Percentiles rank a stretch among this genome's conserved stretches.
Evolutionary conservation across 2,888 invertebrate species (phyloP).

Genomic region (Pherbina coryleti): DNA sequence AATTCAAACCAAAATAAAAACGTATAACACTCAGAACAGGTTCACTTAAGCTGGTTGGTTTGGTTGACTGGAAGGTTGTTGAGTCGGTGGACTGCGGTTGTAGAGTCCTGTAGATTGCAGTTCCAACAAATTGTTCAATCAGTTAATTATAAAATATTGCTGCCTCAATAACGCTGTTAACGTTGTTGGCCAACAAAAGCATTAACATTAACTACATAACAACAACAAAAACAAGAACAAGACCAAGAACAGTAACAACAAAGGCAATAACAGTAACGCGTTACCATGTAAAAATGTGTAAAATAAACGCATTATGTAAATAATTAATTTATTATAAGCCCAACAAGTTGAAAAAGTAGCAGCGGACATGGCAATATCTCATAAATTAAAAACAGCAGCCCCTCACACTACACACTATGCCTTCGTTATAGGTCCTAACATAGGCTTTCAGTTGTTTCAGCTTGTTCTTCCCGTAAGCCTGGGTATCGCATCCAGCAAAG

Average conservation of each 20-base stretch:
- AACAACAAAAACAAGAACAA: not conserved
- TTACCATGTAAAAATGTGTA: not conserved
- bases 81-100: too few species aligned
- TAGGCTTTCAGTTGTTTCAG: not conserved
- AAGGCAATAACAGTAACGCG: slow-evolving; percentile 6
- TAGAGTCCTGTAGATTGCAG: not conserved
- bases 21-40: not conserved
- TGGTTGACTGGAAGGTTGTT: not conserved
- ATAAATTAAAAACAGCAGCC: slow-evolving; percentile 8
- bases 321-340: slow-evolving; percentile 36
- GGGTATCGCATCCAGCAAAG: not conserved
- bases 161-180: slow-evolving; percentile 16
- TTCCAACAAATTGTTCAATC: slow-evolving; percentile 28
- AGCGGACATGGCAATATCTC: slow-evolving; percentile 16
- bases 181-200: slow-evolving; percentile 1
- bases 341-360: slow-evolving; percentile 5
- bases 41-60: not conserved
- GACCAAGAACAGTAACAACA: slow-evolving; percentile 27
- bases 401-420: too few species aligned
- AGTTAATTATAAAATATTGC: slow-evolving; percentile 29
- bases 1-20: not conserved
- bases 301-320: slow-evolving; percentile 31
- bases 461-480: not conserved
- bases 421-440: too few species aligned
- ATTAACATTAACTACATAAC: not conserved